A percentile compares a stretch with the other conserved stretches of the same genome.
Conservation (phyloP, 2,888 invertebrate genomes). For the Nemotelus pantherinus region DNA sequence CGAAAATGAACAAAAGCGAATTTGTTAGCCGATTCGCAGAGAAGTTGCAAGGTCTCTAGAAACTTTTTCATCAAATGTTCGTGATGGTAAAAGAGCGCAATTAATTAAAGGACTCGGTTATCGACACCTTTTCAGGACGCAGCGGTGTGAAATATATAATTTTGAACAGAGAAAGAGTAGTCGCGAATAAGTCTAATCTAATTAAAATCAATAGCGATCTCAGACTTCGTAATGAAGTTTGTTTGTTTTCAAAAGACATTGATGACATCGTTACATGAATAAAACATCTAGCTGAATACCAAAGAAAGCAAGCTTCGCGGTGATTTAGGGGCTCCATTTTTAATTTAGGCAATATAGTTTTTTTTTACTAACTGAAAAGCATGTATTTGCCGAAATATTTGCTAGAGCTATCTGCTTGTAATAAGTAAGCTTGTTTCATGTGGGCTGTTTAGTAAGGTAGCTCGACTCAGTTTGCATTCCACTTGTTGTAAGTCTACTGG, state of each 20-base stretch:
- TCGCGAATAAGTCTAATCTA: background rate
- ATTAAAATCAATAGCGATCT: conserved; percentile 18
- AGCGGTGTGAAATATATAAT: background rate
- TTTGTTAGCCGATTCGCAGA: conserved; percentile 46
- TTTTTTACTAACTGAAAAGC: too few relatives aligned
- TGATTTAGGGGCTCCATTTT: too few relatives aligned
- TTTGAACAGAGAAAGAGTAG: background rate
- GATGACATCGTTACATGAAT: background rate
- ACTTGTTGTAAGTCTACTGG: too few relatives aligned
- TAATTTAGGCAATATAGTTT: too few relatives aligned
- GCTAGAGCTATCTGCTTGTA: too few relatives aligned
- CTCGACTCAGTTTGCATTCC: too few relatives aligned
- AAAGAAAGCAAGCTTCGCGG: too few relatives aligned
- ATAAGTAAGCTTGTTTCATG: too few relatives aligned
- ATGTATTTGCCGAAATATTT: too few relatives aligned
- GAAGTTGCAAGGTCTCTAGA: background rate
- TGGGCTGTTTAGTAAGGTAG: too few relatives aligned
- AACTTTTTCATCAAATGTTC: conserved; percentile 31
- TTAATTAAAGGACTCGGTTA: conserved; percentile 49
- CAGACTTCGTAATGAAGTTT: conserved; percentile 4
- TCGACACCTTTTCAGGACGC: conserved; percentile 47
- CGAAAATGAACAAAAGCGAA: conserved; percentile 49
- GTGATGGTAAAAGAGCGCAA: conserved; percentile 42
- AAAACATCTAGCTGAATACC: background rate
- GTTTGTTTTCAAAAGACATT: background rate